phyloP scores from a whole-genome alignment of 2,113 vertebrate species.

The Eulacestoma nigropectus region DNA sequence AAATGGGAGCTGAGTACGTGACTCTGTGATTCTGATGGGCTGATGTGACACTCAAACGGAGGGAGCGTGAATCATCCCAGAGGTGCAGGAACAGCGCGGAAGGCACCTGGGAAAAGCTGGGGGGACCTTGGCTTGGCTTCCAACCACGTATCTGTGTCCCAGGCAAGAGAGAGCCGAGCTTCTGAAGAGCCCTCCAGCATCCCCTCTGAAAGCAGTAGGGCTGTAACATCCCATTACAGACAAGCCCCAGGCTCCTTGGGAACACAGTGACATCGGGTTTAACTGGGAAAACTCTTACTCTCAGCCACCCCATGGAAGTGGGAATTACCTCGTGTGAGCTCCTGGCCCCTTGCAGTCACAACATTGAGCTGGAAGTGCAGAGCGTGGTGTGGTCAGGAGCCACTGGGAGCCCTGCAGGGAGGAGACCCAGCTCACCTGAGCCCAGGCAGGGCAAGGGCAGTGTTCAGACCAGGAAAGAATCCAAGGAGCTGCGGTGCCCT shows the following conservation, averaged over 20 bases:
- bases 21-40: not conserved
- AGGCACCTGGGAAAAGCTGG: not conserved
- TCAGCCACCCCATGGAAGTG: rapidly evolving
- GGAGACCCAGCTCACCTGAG: not conserved
- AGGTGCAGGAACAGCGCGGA: not conserved
- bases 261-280: rapidly evolving
- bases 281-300: not conserved
- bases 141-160: rapidly evolving
- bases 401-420: not conserved
- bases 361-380: not conserved
- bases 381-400: rapidly evolving
- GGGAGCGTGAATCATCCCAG: not conserved
- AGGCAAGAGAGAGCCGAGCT: rapidly evolving
- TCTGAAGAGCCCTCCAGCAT: not conserved
- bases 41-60: not conserved
- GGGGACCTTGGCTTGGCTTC: not conserved
- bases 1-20: not conserved
- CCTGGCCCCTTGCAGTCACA: not conserved
- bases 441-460: not conserved
- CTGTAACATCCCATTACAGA: rapidly evolving
- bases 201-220: not conserved
- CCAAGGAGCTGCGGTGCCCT: not conserved
- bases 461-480: not conserved
- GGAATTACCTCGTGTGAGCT: not conserved
- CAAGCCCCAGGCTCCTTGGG: not conserved